Conservation (phyloP, 2,797 vertebrate species). For the Urosaurus nigricauda region DNA sequence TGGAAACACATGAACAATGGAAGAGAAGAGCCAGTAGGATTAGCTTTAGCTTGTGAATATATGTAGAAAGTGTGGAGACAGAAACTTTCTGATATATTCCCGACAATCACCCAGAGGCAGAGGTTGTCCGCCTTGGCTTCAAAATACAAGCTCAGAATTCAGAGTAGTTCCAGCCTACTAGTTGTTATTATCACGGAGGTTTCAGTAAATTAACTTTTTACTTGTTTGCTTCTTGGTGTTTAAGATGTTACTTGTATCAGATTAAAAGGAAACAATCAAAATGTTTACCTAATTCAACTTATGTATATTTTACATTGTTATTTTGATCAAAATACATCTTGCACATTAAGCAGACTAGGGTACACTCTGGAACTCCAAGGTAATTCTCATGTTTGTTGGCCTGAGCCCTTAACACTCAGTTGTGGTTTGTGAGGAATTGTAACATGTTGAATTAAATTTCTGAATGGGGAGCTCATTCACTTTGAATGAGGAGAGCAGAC, state of each 20-base stretch:
- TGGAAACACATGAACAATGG: too few relatives aligned
- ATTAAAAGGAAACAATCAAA: too few relatives aligned
- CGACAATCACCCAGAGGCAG: background rate
- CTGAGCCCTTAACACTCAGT: background rate
- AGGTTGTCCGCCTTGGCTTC: background rate
- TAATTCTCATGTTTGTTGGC: too few relatives aligned
- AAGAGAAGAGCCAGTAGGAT: background rate
- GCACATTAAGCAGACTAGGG: too few relatives aligned
- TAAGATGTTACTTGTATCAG: too few relatives aligned
- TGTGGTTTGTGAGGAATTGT: background rate
- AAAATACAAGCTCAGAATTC: background rate
- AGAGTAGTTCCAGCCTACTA: background rate
- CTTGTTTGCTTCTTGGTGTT: too few relatives aligned
- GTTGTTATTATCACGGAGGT: too few relatives aligned
- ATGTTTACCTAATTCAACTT: too few relatives aligned
- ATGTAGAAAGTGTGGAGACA: background rate
- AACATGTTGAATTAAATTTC: background rate
- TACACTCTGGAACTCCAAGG: too few relatives aligned
- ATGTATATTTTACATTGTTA: too few relatives aligned
- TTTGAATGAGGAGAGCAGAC: background rate
- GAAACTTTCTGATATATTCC: background rate
- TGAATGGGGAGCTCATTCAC: background rate
- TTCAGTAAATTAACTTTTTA: too few relatives aligned
- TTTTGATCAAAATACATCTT: too few relatives aligned
- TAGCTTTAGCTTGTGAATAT: background rate